Base-by-base conservation (phyloP, 2,888 invertebrate genomes). In the Hoplodrina blanda region DNA sequence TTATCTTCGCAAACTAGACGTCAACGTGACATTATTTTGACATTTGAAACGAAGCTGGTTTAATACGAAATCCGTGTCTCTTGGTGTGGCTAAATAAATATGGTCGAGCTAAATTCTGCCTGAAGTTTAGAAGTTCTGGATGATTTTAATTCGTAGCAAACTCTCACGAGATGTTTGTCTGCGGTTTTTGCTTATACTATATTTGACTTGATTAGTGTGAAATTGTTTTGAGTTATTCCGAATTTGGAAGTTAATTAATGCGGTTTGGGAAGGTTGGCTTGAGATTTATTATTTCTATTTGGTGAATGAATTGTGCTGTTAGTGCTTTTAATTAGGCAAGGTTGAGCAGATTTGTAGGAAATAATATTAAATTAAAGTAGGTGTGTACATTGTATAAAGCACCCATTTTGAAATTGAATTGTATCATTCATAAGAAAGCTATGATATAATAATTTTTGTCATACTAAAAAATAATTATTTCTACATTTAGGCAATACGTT, bases 1-100 rank as follows among this genome's bases (percentile, higher is more conserved):
- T 84, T 82, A 82, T 73, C 74, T 56, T 71, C 62, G 63, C 70
- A 84, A 83, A 76, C 75, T 74, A 73, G 50, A 77, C 50, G 78
- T 74, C 72, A 73, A 60, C 37, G 57, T 81, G 83, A 78, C 73
- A 75, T 78, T 83, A 77, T 79, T 83, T 79, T 74, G 83, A 81
- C 73, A 70, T 81, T 80, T 62, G 69, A 69, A 85, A 68, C 61
- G 72, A 61, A 65, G 57, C 55, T 67, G 44, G 63, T 73, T 60
- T 79, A 66, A 65, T 62, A 71, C 57, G 33, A 72, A 82, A 79
- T 49, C 63, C 30, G 17, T 65, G 54, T 73, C 41, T 69, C 57
- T 30, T 64, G 59, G 44, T 56, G 49, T 57, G n/a, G 56, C 55
- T 63, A 69, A 71, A 77, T 80, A 65, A 74, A 76, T 75, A 73